Evolutionary conservation across 2,888 invertebrate species (phyloP).

Genomic region (Drosophila greeni): DNA sequence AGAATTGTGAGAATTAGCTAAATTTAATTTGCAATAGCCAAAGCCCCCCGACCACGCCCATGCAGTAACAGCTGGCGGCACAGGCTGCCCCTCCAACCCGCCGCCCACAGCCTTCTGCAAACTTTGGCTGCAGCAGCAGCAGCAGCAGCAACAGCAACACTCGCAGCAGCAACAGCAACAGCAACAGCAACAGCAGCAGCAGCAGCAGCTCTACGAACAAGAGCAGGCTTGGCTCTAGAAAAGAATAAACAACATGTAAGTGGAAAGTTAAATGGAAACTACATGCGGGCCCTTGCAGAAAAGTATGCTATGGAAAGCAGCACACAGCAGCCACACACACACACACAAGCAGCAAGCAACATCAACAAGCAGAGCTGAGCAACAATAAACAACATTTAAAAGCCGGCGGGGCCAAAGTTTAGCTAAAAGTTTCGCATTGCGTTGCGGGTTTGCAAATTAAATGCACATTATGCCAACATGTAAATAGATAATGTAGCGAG

Average conservation of each 20-base stretch:
- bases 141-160: slow-evolving; percentile 50
- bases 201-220: slow-evolving; percentile 49
- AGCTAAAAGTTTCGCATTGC: slow-evolving; percentile 42
- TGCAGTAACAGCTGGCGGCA: slow-evolving; percentile 40
- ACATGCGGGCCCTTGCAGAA: slow-evolving; percentile 55
- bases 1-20: slow-evolving; percentile 81
- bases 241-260: slow-evolving; percentile 52
- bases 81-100: slow-evolving; percentile 59
- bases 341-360: slow-evolving; percentile 10
- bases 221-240: slow-evolving; percentile 65
- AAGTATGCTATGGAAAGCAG: slow-evolving; percentile 52
- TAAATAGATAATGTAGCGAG: slow-evolving; percentile 64
- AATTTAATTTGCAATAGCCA: slow-evolving; percentile 76
- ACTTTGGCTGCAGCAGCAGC: slow-evolving; percentile 75
- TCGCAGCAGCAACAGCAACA: slow-evolving; percentile 36
- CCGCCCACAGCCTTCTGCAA: slow-evolving; percentile 75
- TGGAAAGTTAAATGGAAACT: slow-evolving; percentile 68
- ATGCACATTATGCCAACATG: slow-evolving; percentile 65
- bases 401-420: slow-evolving; percentile 62
- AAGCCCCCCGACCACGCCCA: slow-evolving; percentile 56
- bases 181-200: slow-evolving; percentile 46
- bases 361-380: slow-evolving; percentile 40
- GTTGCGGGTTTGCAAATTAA: slow-evolving; percentile 67
- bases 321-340: slow-evolving; percentile 7
- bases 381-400: slow-evolving; percentile 70